Evolutionary conservation across 2,888 invertebrate species (phyloP).

Genomic region (Dorcus parallelipipedus): DNA sequence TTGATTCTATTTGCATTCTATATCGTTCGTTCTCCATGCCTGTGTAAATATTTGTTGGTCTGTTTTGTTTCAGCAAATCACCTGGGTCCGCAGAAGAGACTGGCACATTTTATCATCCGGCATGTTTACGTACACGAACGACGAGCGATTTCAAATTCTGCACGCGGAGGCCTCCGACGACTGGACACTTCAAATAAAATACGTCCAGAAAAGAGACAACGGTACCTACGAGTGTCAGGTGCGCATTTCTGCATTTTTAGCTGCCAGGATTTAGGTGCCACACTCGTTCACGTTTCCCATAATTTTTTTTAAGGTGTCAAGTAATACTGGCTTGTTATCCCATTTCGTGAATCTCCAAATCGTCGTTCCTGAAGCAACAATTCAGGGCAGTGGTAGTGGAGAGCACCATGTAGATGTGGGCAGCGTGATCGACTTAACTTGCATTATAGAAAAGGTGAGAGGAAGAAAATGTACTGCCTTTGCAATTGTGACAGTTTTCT

Average conservation of each 20-base stretch:
- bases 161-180: conserved; percentile 88
- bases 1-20: no score
- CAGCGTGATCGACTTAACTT: conserved; percentile 84
- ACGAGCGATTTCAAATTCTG: conserved; percentile 74
- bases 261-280: no score
- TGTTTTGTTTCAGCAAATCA: conserved; percentile 66
- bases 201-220: conserved; percentile 88
- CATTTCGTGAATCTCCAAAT: conserved; percentile 86
- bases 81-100: conserved; percentile 88
- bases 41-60: conserved; percentile 9
- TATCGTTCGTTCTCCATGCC: neutral
- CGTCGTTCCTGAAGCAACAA: conserved; percentile 86
- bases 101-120: conserved; percentile 93
- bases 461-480: neutral
- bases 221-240: conserved; percentile 95
- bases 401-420: conserved; percentile 89
- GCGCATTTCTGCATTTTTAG: conserved; percentile 32
- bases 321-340: conserved; percentile 76
- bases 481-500: conserved; percentile 4
- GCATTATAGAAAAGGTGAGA: conserved; percentile 87
- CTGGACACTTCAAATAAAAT: conserved; percentile 93
- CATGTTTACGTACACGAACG: conserved; percentile 86
- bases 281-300: neutral
- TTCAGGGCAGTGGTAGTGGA: conserved; percentile 70
- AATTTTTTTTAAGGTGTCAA: conserved; percentile 68